phyloP scores from a whole-genome alignment of 2,888 invertebrate species.

The Scaeva pyrastri region DNA sequence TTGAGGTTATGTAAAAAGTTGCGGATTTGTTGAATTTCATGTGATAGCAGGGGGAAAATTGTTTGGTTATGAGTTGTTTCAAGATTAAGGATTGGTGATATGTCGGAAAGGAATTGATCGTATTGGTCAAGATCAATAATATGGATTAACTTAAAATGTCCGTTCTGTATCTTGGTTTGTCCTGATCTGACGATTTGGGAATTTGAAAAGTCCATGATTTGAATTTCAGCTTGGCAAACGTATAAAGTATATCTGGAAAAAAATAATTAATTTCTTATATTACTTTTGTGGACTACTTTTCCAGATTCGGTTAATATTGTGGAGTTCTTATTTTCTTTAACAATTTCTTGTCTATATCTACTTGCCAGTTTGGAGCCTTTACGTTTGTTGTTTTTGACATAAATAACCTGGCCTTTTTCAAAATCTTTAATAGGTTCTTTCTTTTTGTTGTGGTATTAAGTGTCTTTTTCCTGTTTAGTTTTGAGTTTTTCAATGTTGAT shows the following conservation, averaged over 20 bases:
- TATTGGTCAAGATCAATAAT: no score
- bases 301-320: constrained; percentile 46
- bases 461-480: constrained; percentile 37
- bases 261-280: constrained; percentile 56
- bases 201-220: no score
- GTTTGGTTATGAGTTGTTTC: constrained; percentile 10
- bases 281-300: constrained; percentile 56
- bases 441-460: constrained; percentile 2
- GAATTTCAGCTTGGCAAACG: neutral
- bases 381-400: constrained; percentile 38
- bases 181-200: no score
- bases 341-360: constrained; percentile 40
- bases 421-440: constrained; percentile 8
- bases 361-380: constrained; percentile 46
- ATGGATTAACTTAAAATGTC: no score
- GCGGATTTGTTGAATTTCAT: constrained; percentile 29
- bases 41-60: constrained; percentile 11
- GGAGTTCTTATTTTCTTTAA: constrained; percentile 44
- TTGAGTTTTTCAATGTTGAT: constrained; percentile 52
- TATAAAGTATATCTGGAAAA: constrained; percentile 11
- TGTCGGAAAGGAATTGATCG: no score
- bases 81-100: no score
- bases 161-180: no score
- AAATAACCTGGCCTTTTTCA: constrained; percentile 18
- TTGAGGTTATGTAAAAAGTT: neutral